Evolutionary conservation across 1,140 invertebrate genomes (phyloP).

Genomic region (Drosophila pseudoananassae): DNA sequence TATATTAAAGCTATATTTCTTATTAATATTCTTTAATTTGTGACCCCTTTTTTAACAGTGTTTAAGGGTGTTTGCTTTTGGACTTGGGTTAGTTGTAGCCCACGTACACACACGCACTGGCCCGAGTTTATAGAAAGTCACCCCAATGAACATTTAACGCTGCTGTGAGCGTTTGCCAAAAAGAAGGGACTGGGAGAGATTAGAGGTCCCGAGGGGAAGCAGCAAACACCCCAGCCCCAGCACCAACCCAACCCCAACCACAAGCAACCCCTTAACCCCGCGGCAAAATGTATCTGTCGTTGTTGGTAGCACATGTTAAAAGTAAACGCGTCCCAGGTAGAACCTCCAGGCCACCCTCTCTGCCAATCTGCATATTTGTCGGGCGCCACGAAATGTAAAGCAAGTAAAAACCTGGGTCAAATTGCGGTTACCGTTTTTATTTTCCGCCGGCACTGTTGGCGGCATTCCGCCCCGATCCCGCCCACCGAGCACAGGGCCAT

Average conservation of each 20-base stretch:
- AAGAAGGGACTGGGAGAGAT: too few relatives aligned
- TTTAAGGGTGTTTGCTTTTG: conserved; percentile 43
- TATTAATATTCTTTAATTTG: background rate
- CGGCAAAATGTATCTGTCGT: conserved; percentile 44
- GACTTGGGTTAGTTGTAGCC: conserved; percentile 55
- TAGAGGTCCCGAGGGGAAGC: background rate
- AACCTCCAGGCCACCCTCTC: conserved; percentile 5
- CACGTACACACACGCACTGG: conserved; percentile 10
- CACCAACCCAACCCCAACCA: too few relatives aligned
- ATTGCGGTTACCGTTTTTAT: conserved; percentile 74
- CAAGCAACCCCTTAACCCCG: background rate
- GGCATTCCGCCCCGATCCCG: conserved; percentile 4
- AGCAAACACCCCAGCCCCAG: conserved; percentile 15
- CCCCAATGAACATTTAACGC: conserved; percentile 58
- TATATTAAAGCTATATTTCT: too few relatives aligned
- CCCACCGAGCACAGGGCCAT: conserved; percentile 6
- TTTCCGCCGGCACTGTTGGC: conserved; percentile 30
- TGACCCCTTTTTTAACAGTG: conserved; percentile 13
- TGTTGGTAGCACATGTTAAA: conserved; percentile 70
- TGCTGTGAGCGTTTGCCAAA: conserved; percentile 56
- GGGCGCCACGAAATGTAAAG: conserved; percentile 70
- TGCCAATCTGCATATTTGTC: conserved; percentile 80
- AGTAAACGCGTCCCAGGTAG: conserved; percentile 57
- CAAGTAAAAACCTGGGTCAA: conserved; percentile 75
- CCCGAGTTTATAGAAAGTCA: conserved; percentile 27